Base-by-base conservation (phyloP, 2,888 invertebrate species). In the Listrodromus nycthemerus region DNA sequence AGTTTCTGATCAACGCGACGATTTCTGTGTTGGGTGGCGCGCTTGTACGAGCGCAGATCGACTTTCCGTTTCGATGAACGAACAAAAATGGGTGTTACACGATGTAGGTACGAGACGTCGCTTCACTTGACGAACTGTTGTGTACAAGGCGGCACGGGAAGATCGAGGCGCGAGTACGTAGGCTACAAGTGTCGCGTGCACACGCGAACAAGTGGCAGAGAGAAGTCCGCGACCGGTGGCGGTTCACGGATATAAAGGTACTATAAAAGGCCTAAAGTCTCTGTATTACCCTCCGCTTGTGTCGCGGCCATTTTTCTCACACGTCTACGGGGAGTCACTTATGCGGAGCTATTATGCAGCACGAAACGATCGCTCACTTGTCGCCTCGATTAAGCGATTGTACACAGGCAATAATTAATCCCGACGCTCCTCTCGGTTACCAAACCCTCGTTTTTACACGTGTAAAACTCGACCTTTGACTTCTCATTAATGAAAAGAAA, bases 141-240 rank as follows among this genome's bases (percentile, higher is more conserved):
- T 41, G 30, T 16, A 19, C 48, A n/a, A 13, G 67, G 50, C 33
- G 8, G 24, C 50, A 13, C 61, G 50, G 27, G 30, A 30, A 30
- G 77, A 61, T 8, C 13, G 55, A 45, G 45, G 33, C 13, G 67
- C 16, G 45, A 70, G 70, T 66, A 24, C 45, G 41, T 45, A 61
- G 73, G 50, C 55, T 61, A 52, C 61, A 77, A 83, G 82, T 84
- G 85, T 84, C 84, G 86, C 86, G 84, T 85, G 86, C 63, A 76
- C 85, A 84, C 86, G 85, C 86, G 77, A 86, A 69, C 66, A n/a
- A 5, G 5, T 41, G 37, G n/a, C 27, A 1, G 63, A 63, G 16
- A 45, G 45, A 33, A 48, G 21, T 27, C 1, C 30, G 30, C 63
- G 33, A 48, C 48, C 27, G 45, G 61, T 48, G 27, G 30, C 13